Conservation (phyloP, 1,140 invertebrate species). For the Sarcophaga peregrina region DNA sequence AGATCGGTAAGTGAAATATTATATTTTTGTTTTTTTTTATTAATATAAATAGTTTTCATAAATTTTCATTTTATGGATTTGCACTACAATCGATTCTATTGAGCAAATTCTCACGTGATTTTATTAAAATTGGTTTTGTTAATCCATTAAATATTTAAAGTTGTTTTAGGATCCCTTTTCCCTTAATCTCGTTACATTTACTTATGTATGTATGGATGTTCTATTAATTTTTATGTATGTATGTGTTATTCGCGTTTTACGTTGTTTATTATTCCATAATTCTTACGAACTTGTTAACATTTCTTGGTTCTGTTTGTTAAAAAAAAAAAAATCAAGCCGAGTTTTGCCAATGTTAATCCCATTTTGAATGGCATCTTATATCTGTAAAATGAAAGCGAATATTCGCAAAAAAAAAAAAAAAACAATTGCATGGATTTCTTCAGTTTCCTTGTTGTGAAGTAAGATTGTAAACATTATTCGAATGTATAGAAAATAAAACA, state of each 20-base stretch:
- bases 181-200: no score
- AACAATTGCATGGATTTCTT: not conserved
- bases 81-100: not conserved
- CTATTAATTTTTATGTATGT: no score
- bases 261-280: slow-evolving; percentile 24
- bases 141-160: no score
- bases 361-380: slow-evolving; percentile 17
- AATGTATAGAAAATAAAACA: not conserved
- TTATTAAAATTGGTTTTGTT: not conserved
- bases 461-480: not conserved
- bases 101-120: not conserved
- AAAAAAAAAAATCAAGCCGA: not conserved
- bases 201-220: no score
- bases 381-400: not conserved
- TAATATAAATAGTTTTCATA: not conserved
- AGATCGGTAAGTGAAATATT: no score
- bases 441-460: not conserved
- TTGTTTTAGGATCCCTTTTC: no score
- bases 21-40: no score
- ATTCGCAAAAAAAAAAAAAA: not conserved
- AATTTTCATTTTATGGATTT: not conserved
- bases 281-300: slow-evolving; percentile 41
- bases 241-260: no score
- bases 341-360: slow-evolving; percentile 12
- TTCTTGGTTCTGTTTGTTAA: not conserved